Base-by-base conservation (phyloP, 2,113 vertebrate genomes). In the Dicaeum eximium region DNA sequence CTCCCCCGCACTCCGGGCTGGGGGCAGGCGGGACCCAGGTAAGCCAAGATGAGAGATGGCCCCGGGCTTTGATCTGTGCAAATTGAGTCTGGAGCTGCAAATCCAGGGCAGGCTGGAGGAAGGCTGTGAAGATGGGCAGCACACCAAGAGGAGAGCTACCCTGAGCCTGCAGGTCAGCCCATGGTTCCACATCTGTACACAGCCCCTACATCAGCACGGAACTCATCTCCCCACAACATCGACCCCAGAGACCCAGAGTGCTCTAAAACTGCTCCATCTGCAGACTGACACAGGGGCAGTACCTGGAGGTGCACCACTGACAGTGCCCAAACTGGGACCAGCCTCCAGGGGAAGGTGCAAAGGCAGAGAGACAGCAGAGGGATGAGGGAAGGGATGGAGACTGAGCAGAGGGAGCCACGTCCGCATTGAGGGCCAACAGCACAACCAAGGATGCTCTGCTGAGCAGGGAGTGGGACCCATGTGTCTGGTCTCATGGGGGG, bases 401-500 rank as follows among this genome's bases (percentile, higher is more conserved):
- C 37, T 67, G 30, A 74, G 44, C 44, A 51, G 61, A 67, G 62
- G 44, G 30, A 45, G 20, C 20, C 25, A 19, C 0, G 2, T 37
- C 71, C 2, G 0, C 0, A 0, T 0, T 80, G 69, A 86, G 25
- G 56, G 65, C 15, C 17, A n/a, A 28, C 1, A 1, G 30, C 53
- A 67, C 66, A 65, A 37, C 5, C 0, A 0, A 84, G 56, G 51
- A 33, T 74, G 69, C 56, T 62, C 58, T 9, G 7, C 64, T 0
- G 2, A 81, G 83, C 4, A 1, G 19, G 38, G 20, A 66, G 31
- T 7, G 8, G 25, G 40, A 89, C 27, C 40, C 67, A 30, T 0
- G 0, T 0, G 0, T 13, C 53, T 2, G 0, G 18, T 30, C 47
- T 48, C 6, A 6, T 0, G 0, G 8, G 5, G 15, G 23, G 6